These are phyloP conservation scores for Sebastes wilsoni DNA, from an alignment of 2,797 vertebrate species.

Conservation along the genomic window DNA sequence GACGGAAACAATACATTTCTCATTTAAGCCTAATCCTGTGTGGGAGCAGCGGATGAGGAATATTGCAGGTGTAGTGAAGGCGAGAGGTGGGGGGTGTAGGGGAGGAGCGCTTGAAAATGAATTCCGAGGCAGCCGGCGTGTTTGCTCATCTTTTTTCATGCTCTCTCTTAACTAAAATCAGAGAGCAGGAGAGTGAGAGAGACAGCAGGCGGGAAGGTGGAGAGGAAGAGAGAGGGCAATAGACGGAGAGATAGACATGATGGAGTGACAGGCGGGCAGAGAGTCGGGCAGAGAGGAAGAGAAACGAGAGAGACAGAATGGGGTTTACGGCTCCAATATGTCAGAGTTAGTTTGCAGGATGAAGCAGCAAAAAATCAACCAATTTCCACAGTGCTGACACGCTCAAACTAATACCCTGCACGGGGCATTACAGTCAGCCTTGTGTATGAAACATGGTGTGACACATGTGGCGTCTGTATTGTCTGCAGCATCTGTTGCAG, in stretches of 20 bases:
- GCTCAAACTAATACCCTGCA: constrained; percentile 58
- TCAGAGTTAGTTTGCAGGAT: constrained; percentile 57
- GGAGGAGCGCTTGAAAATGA: constrained; percentile 56
- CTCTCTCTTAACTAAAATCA: constrained; percentile 54
- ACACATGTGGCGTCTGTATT: constrained; percentile 60
- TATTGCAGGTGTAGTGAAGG: constrained; percentile 58
- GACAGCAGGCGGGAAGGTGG: constrained; percentile 25
- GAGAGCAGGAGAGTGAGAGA: constrained; percentile 10
- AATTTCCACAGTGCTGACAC: constrained; percentile 52
- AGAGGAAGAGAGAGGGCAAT: constrained; percentile 29
- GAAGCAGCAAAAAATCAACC: constrained; percentile 39
- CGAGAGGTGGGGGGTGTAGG: background rate
- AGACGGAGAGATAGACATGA: constrained; percentile 56
- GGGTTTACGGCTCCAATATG: constrained; percentile 58
- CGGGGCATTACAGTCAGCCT: constrained; percentile 61
- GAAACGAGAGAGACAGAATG: constrained; percentile 58
- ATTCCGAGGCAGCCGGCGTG: constrained; percentile 49
- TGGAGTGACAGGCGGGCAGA: constrained; percentile 60
- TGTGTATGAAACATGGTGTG: constrained; percentile 62
- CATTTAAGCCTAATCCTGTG: constrained; percentile 70
- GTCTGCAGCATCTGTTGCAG: constrained; percentile 63
- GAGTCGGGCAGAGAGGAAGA: constrained; percentile 22
- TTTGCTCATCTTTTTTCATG: constrained; percentile 71
- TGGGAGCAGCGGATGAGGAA: constrained; percentile 58
- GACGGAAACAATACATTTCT: constrained; percentile 78